Evolutionary conservation across 92 coral and sea anemone species (phyloP), one percentile per base, ranked within the genome.

Genomic region (Porites rus): DNA sequence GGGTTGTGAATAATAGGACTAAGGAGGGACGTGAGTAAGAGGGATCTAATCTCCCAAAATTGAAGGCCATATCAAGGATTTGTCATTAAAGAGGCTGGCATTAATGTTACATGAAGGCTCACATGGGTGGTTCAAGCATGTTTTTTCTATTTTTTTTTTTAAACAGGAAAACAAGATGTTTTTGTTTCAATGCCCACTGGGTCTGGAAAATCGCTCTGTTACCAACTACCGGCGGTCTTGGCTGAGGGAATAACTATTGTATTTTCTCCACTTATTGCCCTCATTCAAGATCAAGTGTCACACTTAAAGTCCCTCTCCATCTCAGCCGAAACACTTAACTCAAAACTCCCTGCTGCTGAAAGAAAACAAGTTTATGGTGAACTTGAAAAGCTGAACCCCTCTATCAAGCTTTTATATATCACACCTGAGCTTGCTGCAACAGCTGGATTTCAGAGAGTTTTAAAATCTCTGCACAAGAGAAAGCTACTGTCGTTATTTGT

Each of bases 181-280:
- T 97, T 95, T 89, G 92, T 97, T 56, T 93, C 97, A 67, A 95
- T 97, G 99, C 98, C 99, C 6, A 97, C 99, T 66, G 99, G 99
- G 43, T 92, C 98, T 51, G 99, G 99, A 56, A 97, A 97, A 75
- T 97, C 99, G 2, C 90, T 97, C 8, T 92, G 96, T 52, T 97
- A 92, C 77, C 99, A 97, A 86, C 90, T 97, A 9, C 98, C 98
- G 52, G 98, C 98, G 8, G 89, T 92, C 18, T 51, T 95, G 51
- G 92, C 93, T 3, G 59, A 74, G 17, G 99, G 99, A 61, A 90
- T 97, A 14, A 93, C 98, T 9, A 75, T 97, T 20, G 92, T 95
- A 20, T 94, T 97, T 75, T 97, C 99, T 43, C 99, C 99, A 21
- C 88, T 97, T n/a, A 92, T 95, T 59, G 98, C 99, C 58, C 77